Conservation (phyloP, 2,888 invertebrate species). For the Tenthredo mesomela region DNA sequence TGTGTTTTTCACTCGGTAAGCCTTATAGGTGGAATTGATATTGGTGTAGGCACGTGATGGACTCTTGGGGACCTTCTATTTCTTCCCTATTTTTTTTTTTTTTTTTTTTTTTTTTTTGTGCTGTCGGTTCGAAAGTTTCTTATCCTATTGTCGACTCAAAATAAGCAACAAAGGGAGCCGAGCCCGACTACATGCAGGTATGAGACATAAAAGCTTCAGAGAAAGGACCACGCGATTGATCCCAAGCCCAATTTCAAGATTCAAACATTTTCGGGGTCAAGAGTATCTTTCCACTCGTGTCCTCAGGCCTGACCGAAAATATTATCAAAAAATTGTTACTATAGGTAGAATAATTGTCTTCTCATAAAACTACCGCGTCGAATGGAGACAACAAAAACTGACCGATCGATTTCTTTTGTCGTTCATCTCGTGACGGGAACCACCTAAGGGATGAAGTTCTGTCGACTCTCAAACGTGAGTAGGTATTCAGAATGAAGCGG, state of each 20-base stretch:
- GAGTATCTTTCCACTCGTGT: background rate
- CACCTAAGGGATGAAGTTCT: background rate
- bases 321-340: background rate
- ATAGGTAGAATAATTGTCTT: background rate
- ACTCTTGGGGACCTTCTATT: background rate
- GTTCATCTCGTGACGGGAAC: background rate
- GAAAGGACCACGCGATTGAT: constrained; percentile 3
- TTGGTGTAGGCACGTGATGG: background rate
- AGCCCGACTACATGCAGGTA: background rate
- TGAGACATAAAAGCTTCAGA: background rate
- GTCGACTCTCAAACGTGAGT: background rate
- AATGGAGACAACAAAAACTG: background rate
- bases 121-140: background rate
- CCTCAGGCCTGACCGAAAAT: background rate
- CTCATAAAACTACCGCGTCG: background rate
- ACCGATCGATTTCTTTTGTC: background rate
- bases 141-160: constrained; percentile 1
- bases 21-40: background rate
- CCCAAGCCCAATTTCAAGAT: background rate
- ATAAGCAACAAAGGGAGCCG: background rate
- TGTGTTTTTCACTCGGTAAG: background rate
- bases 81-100: background rate
- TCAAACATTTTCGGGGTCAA: constrained; percentile 12
- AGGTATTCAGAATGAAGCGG: background rate
- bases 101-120: background rate